A percentile compares a stretch with the other conserved stretches of the same genome.
phyloP scores from a whole-genome alignment of 2,888 invertebrate species.

The Drosophila dives region DNA sequence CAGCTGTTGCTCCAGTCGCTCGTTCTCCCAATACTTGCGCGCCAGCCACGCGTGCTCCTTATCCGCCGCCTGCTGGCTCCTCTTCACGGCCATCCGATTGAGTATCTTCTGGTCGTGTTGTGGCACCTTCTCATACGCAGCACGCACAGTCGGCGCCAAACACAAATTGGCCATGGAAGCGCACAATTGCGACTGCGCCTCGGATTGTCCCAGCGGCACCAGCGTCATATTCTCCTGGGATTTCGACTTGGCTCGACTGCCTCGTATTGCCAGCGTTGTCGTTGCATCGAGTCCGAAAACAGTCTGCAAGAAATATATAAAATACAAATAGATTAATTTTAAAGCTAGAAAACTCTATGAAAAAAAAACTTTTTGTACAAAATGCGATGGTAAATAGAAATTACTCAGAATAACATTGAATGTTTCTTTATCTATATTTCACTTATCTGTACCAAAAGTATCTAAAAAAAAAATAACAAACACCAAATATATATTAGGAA shows the following conservation, averaged over 20 bases:
- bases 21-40: constrained; percentile 84
- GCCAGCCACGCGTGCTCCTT: constrained; percentile 84
- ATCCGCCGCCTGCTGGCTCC: constrained; percentile 77
- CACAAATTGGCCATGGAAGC: constrained; percentile 83
- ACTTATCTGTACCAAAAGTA: too few relatives aligned
- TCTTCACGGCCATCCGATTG: constrained; percentile 84
- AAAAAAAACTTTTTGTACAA: too few relatives aligned
- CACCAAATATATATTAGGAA: too few relatives aligned
- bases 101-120: constrained; percentile 84
- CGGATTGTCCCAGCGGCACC: constrained; percentile 27
- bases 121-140: constrained; percentile 82
- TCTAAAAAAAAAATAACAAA: too few relatives aligned
- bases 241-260: constrained; percentile 55
- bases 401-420: too few relatives aligned
- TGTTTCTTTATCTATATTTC: too few relatives aligned
- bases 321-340: not conserved
- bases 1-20: constrained; percentile 83
- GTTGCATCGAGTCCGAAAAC: constrained; percentile 31
- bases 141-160: constrained; percentile 78
- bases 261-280: constrained; percentile 58
- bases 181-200: constrained; percentile 57
- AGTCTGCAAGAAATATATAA: constrained; percentile 35
- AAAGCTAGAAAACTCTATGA: not conserved
- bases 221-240: constrained; percentile 61
- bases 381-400: too few relatives aligned